Evolutionary conservation across 2,888 invertebrate species (phyloP), one percentile per base, ranked within the genome.

Genomic region (Coremacera marginata): DNA sequence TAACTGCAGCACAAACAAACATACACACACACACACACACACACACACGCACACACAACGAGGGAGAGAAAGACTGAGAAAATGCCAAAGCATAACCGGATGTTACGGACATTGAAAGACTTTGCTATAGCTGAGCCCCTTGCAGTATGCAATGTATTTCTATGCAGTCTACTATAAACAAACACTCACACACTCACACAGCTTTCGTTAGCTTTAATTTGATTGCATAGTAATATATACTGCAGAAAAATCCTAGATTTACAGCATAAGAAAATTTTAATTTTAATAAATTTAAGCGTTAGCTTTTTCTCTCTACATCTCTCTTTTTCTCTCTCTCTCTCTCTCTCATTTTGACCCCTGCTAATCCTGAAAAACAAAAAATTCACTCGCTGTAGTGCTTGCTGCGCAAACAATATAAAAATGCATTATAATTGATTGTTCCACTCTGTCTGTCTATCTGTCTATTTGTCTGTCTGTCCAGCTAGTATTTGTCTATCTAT

Each of bases 1-100:
- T 76, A 76, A 37, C 71, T 27, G 5, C 37, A 70, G 75, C 76
- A 72, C 73, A 49, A 16, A 57, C 25, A 49, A 22, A 57, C 16
- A 52, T 65, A 25, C 22, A 49, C 34, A 63, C 25, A n/a, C 19
- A 19, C 49, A 4, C 5, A 71, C 22, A 16, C 14, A 37, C 16
- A 52, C 70, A 25, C 22, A 49, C 34, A 63, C 25, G 11, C 19
- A 19, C 49, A 4, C 5, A 71, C 22, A 16, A 5, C 25, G 22
- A 22, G 31, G 11, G 60, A 14, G 22, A 70, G 52, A 67, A 25
- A 55, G 22, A 70, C 16, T 52, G 52, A 74, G n/a, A 65, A 14
- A n/a, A n/a, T 11, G 7, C 31, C 55, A 7, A 19, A 19, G 55
- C 55, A 55, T n/a, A 22, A 55, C 55, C n/a, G n/a, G 55, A 19